phyloP scores from a whole-genome alignment of 2,113 vertebrate genomes.

The Isurus oxyrinchus region DNA sequence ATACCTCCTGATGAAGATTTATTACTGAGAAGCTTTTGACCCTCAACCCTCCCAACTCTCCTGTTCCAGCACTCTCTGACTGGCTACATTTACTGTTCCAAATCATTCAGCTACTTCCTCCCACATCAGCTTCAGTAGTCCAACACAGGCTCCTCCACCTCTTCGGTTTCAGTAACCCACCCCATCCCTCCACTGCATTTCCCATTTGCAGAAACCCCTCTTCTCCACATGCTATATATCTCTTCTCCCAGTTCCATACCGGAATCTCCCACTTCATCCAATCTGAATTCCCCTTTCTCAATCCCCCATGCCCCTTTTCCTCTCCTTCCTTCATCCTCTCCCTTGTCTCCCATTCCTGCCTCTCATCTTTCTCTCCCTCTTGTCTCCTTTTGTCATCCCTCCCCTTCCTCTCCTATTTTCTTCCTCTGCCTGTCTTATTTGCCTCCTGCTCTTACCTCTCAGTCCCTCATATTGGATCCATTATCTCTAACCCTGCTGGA shows the following conservation, averaged over 20 bases:
- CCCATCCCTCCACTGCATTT: background rate
- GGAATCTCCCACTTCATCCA: background rate
- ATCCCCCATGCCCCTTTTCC: background rate
- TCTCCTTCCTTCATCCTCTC: background rate
- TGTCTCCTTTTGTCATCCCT: background rate
- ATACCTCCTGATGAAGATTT: background rate
- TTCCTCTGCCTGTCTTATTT: background rate
- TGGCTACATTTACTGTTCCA: background rate
- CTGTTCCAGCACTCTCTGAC: background rate
- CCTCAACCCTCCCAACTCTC: background rate
- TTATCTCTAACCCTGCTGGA: background rate
- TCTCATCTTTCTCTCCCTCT: background rate
- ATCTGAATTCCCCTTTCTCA: background rate
- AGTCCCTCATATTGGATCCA: background rate
- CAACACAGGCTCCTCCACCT: background rate
- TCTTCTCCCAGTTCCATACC: background rate
- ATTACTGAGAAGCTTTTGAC: too few relatives aligned
- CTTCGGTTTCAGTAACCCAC: background rate
- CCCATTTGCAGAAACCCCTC: background rate
- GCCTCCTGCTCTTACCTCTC: background rate
- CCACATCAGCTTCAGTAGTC: background rate
- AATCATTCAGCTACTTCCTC: background rate
- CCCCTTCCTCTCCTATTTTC: background rate
- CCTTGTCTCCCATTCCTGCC: too few relatives aligned
- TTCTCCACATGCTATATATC: background rate